Percentiles rank a stretch among this genome's conserved stretches.
Evolutionary conservation across 2,113 vertebrate species (phyloP).

Genomic region (Galemys pyrenaicus): DNA sequence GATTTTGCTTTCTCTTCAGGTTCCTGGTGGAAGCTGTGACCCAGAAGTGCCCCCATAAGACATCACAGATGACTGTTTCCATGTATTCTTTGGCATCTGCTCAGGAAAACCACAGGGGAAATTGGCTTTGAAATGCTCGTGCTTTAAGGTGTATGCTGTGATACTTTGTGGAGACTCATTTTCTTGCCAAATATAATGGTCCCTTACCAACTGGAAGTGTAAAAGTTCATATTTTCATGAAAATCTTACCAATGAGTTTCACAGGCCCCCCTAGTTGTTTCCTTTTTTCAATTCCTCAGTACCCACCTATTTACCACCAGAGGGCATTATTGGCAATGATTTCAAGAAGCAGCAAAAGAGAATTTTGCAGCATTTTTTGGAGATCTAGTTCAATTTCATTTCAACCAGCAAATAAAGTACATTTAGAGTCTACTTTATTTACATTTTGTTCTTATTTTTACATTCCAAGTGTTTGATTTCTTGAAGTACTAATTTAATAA

Average conservation of each 20-base stretch:
- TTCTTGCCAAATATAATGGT: conserved; percentile 75
- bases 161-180: conserved; percentile 64
- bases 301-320: neutral
- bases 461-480: neutral
- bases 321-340: conserved; percentile 45
- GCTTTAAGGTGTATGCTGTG: conserved; percentile 63
- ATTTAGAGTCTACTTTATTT: neutral
- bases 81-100: conserved; percentile 55
- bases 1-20: conserved; percentile 52
- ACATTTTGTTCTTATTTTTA: conserved; percentile 3
- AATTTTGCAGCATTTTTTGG: neutral
- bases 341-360: conserved; percentile 21
- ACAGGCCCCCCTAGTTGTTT: neutral
- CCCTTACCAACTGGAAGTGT: conserved; percentile 61
- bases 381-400: neutral
- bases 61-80: conserved; percentile 69
- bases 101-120: conserved; percentile 76
- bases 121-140: conserved; percentile 61
- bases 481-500: neutral
- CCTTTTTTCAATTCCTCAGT: neutral
- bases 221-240: conserved; percentile 56
- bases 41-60: conserved; percentile 60
- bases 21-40: conserved; percentile 72
- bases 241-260: neutral
- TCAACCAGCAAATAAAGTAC: neutral